Conservation (phyloP, 2,888 invertebrate species). For the Sarcophaga carnaria region DNA sequence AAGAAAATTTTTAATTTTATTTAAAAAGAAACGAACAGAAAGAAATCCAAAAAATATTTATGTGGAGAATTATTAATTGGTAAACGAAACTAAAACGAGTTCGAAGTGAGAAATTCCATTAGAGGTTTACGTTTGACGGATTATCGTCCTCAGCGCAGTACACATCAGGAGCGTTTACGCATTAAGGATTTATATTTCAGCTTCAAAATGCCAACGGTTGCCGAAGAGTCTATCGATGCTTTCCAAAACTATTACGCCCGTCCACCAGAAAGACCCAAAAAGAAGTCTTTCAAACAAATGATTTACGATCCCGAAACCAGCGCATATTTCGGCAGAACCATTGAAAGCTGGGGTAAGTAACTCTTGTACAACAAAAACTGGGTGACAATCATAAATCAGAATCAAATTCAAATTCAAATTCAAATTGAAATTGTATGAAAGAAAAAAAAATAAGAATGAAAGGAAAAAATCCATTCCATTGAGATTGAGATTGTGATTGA, state of each 20-base stretch:
- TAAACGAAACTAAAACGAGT: slow-evolving; percentile 10
- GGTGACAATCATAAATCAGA: slow-evolving; percentile 5
- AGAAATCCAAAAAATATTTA: neutral
- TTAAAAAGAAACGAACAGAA: neutral
- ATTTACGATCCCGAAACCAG: slow-evolving; percentile 89
- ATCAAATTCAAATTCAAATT: slow-evolving; percentile 7
- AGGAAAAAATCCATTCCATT: neutral
- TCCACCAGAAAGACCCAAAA: slow-evolving; percentile 84
- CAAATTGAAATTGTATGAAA: neutral
- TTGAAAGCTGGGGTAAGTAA: slow-evolving; percentile 92
- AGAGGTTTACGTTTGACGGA: slow-evolving; percentile 66
- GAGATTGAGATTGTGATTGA: too few relatives aligned
- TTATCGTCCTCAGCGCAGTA: slow-evolving; percentile 65
- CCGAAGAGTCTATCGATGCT: slow-evolving; percentile 83
- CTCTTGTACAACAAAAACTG: neutral
- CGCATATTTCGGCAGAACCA: slow-evolving; percentile 89
- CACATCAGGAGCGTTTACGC: slow-evolving; percentile 59
- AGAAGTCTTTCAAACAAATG: slow-evolving; percentile 86
- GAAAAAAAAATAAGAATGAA: neutral
- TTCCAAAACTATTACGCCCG: slow-evolving; percentile 86
- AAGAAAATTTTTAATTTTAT: neutral
- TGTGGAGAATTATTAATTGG: neutral
- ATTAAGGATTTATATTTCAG: slow-evolving; percentile 58
- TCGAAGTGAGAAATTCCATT: slow-evolving; percentile 54
- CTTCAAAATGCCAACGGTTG: slow-evolving; percentile 80